These are phyloP conservation scores for Pygmarrhopalites habei DNA, from an alignment of 1,140 invertebrate genomes.

Conservation along the genomic window DNA sequence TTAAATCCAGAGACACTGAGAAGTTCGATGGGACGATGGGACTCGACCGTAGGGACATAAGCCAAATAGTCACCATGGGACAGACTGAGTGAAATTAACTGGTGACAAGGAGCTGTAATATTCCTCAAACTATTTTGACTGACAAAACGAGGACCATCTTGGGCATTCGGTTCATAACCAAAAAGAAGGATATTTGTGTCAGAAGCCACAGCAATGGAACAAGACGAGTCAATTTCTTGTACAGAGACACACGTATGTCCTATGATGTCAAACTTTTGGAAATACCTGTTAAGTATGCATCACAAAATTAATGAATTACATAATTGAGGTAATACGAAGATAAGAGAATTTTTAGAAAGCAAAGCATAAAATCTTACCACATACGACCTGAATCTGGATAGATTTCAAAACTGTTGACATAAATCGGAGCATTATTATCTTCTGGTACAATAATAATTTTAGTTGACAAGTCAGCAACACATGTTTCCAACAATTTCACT, in stretches of 20 bases:
- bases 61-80: constrained; percentile 19
- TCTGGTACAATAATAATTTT: constrained; percentile 22
- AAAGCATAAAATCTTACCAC: constrained; percentile 16
- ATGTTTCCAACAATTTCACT: constrained; percentile 19
- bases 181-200: constrained; percentile 2
- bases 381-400: constrained; percentile 14
- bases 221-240: constrained; percentile 6
- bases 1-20: constrained; percentile 13
- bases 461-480: not conserved
- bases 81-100: constrained; percentile 17
- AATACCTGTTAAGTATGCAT: constrained; percentile 15
- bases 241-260: not conserved
- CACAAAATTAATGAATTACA: too few species aligned
- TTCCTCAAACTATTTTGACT: not conserved
- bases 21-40: constrained; percentile 3
- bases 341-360: not conserved
- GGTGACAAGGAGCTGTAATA: not conserved
- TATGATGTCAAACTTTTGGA: constrained; percentile 10
- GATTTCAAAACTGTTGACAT: constrained; percentile 25
- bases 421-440: not conserved
- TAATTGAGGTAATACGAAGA: too few species aligned
- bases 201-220: constrained; percentile 9
- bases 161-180: constrained; percentile 4
- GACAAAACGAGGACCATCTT: not conserved
- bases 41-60: not conserved